These are phyloP conservation scores for Callinectes sapidus DNA, from an alignment of 2,888 invertebrate species.

Conservation along the genomic window DNA sequence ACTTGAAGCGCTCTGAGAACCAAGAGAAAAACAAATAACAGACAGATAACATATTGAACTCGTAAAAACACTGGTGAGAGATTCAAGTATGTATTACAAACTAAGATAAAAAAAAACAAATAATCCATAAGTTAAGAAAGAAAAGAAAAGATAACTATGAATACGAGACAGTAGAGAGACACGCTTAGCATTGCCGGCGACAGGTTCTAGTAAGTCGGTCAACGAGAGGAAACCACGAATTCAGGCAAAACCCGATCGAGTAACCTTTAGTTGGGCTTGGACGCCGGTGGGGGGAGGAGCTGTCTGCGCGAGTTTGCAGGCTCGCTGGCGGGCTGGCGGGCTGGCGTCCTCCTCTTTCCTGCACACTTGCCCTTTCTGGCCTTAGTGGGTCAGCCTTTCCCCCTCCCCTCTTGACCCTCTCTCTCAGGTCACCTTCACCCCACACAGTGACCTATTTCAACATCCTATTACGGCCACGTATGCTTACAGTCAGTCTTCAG, in stretches of 20 bases:
- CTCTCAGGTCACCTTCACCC: conserved; percentile 8
- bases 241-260: not conserved
- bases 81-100: too few relatives aligned
- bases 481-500: not conserved
- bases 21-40: too few relatives aligned
- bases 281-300: not conserved
- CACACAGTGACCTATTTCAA: not conserved
- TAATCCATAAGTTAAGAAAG: too few relatives aligned
- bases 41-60: too few relatives aligned
- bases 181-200: not conserved
- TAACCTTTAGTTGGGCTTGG: not conserved
- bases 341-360: conserved; percentile 34
- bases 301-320: not conserved
- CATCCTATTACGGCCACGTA: not conserved
- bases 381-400: conserved; percentile 36
- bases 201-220: not conserved
- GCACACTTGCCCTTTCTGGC: conserved; percentile 17
- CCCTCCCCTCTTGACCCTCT: not conserved
- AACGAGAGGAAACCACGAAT: not conserved
- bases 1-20: too few relatives aligned
- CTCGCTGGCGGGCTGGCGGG: not conserved
- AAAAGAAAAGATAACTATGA: not conserved
- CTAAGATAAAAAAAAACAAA: too few relatives aligned
- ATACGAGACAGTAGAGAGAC: not conserved
- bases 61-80: too few relatives aligned